Evolutionary conservation across 2,113 vertebrate species (phyloP), one percentile per base, ranked within the genome.

Genomic region (Takifugu flavidus): DNA sequence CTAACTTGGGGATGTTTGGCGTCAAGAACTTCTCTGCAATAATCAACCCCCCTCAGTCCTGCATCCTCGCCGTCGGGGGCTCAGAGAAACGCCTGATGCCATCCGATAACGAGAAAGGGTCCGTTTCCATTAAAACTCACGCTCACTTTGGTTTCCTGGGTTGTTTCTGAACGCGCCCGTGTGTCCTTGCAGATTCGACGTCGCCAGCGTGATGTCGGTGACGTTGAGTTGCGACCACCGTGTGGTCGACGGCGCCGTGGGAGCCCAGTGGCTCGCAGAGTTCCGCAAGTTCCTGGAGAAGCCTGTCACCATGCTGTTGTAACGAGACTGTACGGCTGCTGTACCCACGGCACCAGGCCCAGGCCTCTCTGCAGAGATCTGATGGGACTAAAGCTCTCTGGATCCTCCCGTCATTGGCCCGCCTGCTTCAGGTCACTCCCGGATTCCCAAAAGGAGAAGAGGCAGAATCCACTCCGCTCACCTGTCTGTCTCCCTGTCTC

Each of bases 1-100:
- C 97, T 47, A 99, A 99, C 86, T 90, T 99, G 80, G 97, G 97
- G 57, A 99, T 99, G 97, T 98, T 94, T 82, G 97, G 97, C n/a
- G 84, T 99, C 88, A 98, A 98, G 90, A 98, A 98, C 78, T 99
- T 99, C 86, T 98, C 95, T 2, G 96, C 97, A 5, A 98, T 99
- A 49, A 99, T 99, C 85, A 99, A 99, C 78, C 97, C 97, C 50
- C 96, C 96, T 67, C 97, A 99, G 82, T 90, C 96, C 46, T 98
- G 96, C 73, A 99, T 98, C 88, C 92, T 98, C 49, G 96, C 97
- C 29, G 87, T 98, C 31, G 96, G 96, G 27, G 92, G 94, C 62
- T 95, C 96, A 2, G 93, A 98, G 76, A 92, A 94, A 64, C 92
- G 90, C 39, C 84, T 98, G 13, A 78, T 98, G 71, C 95, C 97